Evolutionary conservation across 2,888 invertebrate genomes (phyloP).

Genomic region (Cerastoderma edule): DNA sequence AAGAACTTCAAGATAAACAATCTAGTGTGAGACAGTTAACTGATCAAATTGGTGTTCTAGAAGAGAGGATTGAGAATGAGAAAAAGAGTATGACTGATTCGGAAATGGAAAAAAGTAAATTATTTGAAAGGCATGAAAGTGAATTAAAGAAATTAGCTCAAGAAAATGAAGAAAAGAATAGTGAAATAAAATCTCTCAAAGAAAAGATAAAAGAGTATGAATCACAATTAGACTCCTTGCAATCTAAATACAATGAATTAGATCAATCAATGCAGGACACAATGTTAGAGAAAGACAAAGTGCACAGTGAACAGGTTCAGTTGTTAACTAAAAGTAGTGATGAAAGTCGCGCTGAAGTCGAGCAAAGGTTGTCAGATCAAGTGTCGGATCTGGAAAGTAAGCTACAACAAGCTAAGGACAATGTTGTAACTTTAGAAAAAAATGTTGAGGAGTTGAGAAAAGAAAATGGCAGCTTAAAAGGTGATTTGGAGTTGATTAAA

Average conservation of each 20-base stretch:
- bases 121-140: conserved; percentile 13
- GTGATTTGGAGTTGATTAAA: conserved; percentile 22
- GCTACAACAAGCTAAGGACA: conserved; percentile 11
- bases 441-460: conserved; percentile 3
- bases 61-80: conserved; percentile 14
- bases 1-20: conserved; percentile 45
- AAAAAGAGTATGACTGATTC: conserved; percentile 12
- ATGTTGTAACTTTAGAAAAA: conserved; percentile 8
- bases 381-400: conserved; percentile 14
- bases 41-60: conserved; percentile 24
- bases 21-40: conserved; percentile 34
- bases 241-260: conserved; percentile 25
- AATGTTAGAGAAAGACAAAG: conserved; percentile 28
- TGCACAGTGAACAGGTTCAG: conserved; percentile 16
- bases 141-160: conserved; percentile 21
- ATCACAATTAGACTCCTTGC: conserved; percentile 9
- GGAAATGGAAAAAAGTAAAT: conserved; percentile 13
- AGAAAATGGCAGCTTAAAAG: conserved; percentile 25
- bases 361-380: conserved; percentile 11
- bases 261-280: conserved; percentile 34
- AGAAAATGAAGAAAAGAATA: conserved; percentile 28
- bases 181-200: conserved; percentile 28
- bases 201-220: conserved; percentile 19
- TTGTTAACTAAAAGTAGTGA: conserved; percentile 19
- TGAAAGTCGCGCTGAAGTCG: conserved; percentile 25